Conservation (phyloP, 2,797 vertebrate genomes). For the Passerculus sandwichensis region DNA sequence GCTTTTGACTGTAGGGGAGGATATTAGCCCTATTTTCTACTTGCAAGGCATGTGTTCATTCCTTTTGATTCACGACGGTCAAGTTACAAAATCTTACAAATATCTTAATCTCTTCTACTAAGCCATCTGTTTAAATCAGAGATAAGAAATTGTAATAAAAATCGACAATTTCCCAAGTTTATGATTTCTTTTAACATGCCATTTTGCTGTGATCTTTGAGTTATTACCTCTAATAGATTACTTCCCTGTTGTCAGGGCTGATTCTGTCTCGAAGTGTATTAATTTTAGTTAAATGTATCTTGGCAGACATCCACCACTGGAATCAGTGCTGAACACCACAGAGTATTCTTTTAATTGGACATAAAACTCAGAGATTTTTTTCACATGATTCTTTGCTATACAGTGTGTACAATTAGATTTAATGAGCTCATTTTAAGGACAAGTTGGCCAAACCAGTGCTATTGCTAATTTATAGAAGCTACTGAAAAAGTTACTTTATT, state of each 20-base stretch:
- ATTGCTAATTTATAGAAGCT: conserved; percentile 9
- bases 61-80: not conserved
- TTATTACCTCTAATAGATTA: conserved; percentile 57
- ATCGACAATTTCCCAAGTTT: conserved; percentile 5
- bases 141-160: conserved; percentile 30
- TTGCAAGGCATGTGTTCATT: not conserved
- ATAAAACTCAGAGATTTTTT: conserved; percentile 20
- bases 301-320: conserved; percentile 46
- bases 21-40: not conserved
- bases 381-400: conserved; percentile 19
- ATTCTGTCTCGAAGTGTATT: conserved; percentile 45
- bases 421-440: conserved; percentile 28
- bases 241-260: conserved; percentile 44
- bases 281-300: conserved; percentile 54
- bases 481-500: not conserved
- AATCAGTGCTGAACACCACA: not conserved
- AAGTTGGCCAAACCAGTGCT: not conserved
- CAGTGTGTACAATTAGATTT: conserved; percentile 7
- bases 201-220: conserved; percentile 52
- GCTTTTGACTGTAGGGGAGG: not conserved
- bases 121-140: conserved; percentile 32
- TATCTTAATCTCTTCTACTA: not conserved
- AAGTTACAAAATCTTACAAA: not conserved
- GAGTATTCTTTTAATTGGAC: conserved; percentile 43
- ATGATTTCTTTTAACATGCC: conserved; percentile 49